Percentiles rank a stretch among this genome's conserved stretches.
Conservation (phyloP, 2,888 invertebrate genomes). For the Lomographa bimaculata region DNA sequence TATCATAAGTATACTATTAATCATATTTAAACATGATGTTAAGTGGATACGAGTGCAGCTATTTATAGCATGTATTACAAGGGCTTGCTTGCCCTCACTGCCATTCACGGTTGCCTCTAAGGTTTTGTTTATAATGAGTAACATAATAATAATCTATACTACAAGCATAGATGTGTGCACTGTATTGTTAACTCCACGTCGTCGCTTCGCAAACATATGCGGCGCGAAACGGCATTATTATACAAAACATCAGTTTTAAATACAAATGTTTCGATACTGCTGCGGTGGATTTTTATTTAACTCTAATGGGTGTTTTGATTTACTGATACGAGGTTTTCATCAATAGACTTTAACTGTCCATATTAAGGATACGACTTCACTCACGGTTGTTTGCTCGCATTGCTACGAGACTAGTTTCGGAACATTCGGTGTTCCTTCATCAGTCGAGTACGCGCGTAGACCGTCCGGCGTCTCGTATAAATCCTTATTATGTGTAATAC, state of each 20-base stretch:
- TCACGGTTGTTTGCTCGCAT: too few relatives aligned
- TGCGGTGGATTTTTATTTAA: background rate
- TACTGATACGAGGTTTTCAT: too few relatives aligned
- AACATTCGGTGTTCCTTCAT: too few relatives aligned
- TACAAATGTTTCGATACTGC: constrained; percentile 1
- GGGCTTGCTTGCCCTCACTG: constrained; percentile 20
- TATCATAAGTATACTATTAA: too few relatives aligned
- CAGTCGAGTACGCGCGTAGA: too few relatives aligned
- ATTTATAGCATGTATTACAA: constrained; percentile 23
- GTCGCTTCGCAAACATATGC: constrained; percentile 39
- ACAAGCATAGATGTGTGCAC: constrained; percentile 2
- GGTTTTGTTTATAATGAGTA: constrained; percentile 22
- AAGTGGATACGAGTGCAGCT: constrained; percentile 9
- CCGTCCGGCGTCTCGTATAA: too few relatives aligned
- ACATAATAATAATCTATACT: constrained; percentile 10
- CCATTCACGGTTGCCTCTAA: constrained; percentile 18
- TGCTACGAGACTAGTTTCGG: too few relatives aligned
- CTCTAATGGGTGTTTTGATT: too few relatives aligned
- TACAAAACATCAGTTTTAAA: constrained; percentile 22
- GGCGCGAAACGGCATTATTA: background rate
- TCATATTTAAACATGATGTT: too few relatives aligned
- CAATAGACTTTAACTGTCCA: too few relatives aligned
- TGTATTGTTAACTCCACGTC: constrained; percentile 31
- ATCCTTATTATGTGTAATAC: too few relatives aligned
- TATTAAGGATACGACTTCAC: too few relatives aligned